Evolutionary conservation across 2,113 vertebrate species (phyloP).

Genomic region (Megaceryle torquata): DNA sequence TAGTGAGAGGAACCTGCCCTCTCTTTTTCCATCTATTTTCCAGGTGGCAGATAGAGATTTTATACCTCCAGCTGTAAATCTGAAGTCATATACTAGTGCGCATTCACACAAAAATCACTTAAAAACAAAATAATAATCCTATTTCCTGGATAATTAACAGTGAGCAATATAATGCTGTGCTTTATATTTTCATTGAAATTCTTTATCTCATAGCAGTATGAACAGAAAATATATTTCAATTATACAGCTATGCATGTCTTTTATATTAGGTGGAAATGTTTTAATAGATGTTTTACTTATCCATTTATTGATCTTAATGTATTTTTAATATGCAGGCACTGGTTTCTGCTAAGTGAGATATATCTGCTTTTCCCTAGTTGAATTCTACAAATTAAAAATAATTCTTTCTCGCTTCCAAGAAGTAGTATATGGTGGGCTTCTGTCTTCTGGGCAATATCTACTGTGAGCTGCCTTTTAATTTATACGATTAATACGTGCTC

Average conservation of each 20-base stretch:
- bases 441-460: background rate
- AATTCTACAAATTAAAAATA: conserved; percentile 46
- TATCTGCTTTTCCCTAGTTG: conserved; percentile 20
- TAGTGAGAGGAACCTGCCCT: background rate
- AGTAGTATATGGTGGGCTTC: background rate
- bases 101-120: background rate
- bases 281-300: conserved; percentile 58
- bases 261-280: conserved; percentile 41
- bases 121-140: conserved; percentile 48
- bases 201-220: conserved; percentile 17
- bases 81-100: background rate
- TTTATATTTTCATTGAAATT: conserved; percentile 41
- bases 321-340: conserved; percentile 39
- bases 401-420: conserved; percentile 29
- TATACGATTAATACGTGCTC: conserved; percentile 14
- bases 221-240: conserved; percentile 60
- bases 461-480: conserved; percentile 14
- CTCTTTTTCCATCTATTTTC: background rate
- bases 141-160: conserved; percentile 39
- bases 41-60: background rate
- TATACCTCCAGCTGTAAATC: background rate
- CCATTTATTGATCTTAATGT: conserved; percentile 65
- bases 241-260: conserved; percentile 22
- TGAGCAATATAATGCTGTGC: background rate
- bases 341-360: conserved; percentile 9